Evolutionary conservation across 2,888 invertebrate species (phyloP), one percentile per base, ranked within the genome.

Genomic region (Deroplatys truncata): DNA sequence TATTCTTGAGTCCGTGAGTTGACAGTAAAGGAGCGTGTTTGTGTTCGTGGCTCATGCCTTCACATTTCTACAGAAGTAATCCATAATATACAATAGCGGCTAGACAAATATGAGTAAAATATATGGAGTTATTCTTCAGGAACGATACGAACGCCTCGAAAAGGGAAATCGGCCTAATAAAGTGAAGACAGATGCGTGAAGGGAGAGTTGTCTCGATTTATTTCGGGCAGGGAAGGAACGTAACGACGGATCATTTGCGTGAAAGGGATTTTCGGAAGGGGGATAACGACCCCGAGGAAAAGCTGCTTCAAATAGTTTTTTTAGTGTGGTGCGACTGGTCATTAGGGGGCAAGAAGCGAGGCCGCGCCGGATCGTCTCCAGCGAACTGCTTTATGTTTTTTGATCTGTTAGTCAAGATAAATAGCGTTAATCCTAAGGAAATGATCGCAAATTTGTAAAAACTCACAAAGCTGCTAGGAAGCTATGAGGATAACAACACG

Each of bases 371-470:
- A 25, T 72, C 56, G 56, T 72, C 56, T 72, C 56, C 56, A 72
- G 56, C 56, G 82, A 87, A 72, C 56, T 72, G 56, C 87, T 87
- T 87, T 87, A 87, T 87, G 87, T 87, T 87, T 87, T 87, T 87
- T 87, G 87, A 87, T 87, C 82, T 87, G 82, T 87, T 87, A 89
- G 89, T 84, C 84, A 89, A 85, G 89, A 89, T 89, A 89, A 85
- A 89, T 89, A 89, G 85, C 29, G 85, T 85, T 89, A 89, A 89
- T 85, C 89, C 89, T 85, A 72, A 85, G 89, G 89, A 89, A 89
- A 89, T 89, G 84, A 85, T 85, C 31, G 72, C 89, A 89, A 89
- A 85, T 89, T 84, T 82, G 89, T 85, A 89, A 89, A 89, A 89
- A 89, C 85, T 35, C 82, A 82, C 56, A 72, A 72, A 72, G 56